Evolutionary conservation across 2,888 invertebrate species (phyloP).

Genomic region (Anarsia innoxiella): DNA sequence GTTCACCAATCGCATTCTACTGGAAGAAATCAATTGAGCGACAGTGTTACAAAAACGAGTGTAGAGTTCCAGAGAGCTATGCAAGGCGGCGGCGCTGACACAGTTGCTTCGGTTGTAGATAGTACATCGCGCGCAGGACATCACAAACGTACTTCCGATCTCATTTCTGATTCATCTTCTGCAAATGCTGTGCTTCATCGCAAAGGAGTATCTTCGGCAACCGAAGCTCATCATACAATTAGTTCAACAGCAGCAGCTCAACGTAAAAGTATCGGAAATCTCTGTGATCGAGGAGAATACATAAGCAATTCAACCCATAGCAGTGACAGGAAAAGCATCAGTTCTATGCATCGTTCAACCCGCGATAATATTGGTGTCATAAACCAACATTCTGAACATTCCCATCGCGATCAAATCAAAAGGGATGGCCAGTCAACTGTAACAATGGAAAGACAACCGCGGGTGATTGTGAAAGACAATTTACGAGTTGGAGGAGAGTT

Average conservation of each 20-base stretch:
- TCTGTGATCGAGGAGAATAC: slow-evolving; percentile 83
- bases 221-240: slow-evolving; percentile 83
- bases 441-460: slow-evolving; percentile 76
- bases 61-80: slow-evolving; percentile 72
- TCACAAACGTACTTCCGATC: slow-evolving; percentile 84
- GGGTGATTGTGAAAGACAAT: slow-evolving; percentile 78
- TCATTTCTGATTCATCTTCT: slow-evolving; percentile 83
- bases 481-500: slow-evolving; percentile 82
- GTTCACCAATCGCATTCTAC: slow-evolving; percentile 44
- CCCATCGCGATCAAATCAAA: slow-evolving; percentile 47
- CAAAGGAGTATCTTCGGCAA: slow-evolving; percentile 79
- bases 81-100: slow-evolving; percentile 45
- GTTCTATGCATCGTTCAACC: slow-evolving; percentile 83
- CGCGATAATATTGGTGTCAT: slow-evolving; percentile 69
- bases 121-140: slow-evolving; percentile 57
- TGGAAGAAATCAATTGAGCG: slow-evolving; percentile 60
- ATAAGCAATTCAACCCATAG: slow-evolving; percentile 79
- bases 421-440: slow-evolving; percentile 73
- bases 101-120: slow-evolving; percentile 30
- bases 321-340: slow-evolving; percentile 84
- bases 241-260: slow-evolving; percentile 85
- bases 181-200: slow-evolving; percentile 86
- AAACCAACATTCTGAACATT: slow-evolving; percentile 69
- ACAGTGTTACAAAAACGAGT: slow-evolving; percentile 66
- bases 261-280: slow-evolving; percentile 85